These are phyloP conservation scores for Sinentomon sp. DNA, from an alignment of 2,888 invertebrate species.

Conservation along the genomic window DNA sequence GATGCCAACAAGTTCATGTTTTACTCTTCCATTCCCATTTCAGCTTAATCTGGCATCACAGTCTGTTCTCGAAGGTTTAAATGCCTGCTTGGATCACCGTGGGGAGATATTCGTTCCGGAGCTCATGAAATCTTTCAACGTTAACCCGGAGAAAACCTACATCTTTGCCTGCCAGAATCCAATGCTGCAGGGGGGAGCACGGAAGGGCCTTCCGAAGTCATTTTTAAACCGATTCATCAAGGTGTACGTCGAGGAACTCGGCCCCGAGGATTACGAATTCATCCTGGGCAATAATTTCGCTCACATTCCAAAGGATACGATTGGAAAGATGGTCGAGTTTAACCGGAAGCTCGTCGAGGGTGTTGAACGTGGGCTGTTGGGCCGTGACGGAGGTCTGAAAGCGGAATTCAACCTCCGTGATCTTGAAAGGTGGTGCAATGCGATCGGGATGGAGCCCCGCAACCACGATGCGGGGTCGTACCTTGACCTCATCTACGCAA, in stretches of 20 bases:
- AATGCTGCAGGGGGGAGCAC: conserved; percentile 71
- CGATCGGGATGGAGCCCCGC: conserved; percentile 13
- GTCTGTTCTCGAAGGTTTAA: conserved; percentile 89
- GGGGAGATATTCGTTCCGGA: conserved; percentile 90
- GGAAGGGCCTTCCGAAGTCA: conserved; percentile 82
- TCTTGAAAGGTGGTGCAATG: conserved; percentile 62
- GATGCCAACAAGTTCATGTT: too few species aligned
- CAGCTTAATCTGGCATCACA: conserved; percentile 86
- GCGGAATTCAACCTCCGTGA: conserved; percentile 96
- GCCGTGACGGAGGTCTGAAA: conserved; percentile 54
- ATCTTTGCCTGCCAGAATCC: conserved; percentile 98
- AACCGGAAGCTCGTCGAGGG: conserved; percentile 37
- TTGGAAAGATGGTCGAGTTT: conserved; percentile 46
- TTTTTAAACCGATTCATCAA: conserved; percentile 92
- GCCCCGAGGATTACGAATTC: conserved; percentile 30
- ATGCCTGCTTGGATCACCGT: conserved; percentile 92
- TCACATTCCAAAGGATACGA: conserved; percentile 27
- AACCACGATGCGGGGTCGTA: conserved; percentile 26
- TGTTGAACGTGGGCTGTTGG: conserved; percentile 36
- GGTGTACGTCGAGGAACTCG: conserved; percentile 31
- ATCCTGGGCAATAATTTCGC: conserved; percentile 40
- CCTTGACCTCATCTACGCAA: conserved; percentile 53
- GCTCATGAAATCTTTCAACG: conserved; percentile 52
- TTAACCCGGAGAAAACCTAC: conserved; percentile 39
- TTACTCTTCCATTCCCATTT: too few species aligned